These are phyloP conservation scores for Apamea monoglypha DNA, from an alignment of 2,888 invertebrate genomes.

Conservation along the genomic window DNA sequence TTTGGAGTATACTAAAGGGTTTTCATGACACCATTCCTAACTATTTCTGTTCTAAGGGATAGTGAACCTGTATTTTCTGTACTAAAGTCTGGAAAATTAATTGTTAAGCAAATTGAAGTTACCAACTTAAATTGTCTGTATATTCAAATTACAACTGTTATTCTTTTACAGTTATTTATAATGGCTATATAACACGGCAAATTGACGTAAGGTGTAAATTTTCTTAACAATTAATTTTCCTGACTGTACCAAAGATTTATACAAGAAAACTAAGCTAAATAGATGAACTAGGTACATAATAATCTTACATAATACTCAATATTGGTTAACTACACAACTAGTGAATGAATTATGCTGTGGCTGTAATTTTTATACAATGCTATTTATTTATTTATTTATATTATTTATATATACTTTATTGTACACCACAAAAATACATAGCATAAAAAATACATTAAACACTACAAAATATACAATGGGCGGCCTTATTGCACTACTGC, in stretches of 20 bases:
- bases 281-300: constrained; percentile 3
- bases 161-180: neutral
- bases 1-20: constrained; percentile 34
- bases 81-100: neutral
- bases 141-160: neutral
- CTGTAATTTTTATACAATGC: neutral
- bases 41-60: neutral
- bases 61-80: constrained; percentile 9
- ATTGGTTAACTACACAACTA: neutral
- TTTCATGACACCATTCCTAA: constrained; percentile 35
- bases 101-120: neutral
- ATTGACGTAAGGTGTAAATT: neutral
- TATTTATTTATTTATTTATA: too few species aligned
- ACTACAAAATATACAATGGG: too few species aligned
- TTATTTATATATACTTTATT: too few species aligned
- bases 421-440: too few species aligned
- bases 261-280: constrained; percentile 1
- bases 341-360: constrained; percentile 1
- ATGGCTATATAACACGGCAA: neutral
- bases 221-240: neutral
- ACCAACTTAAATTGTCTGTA: neutral
- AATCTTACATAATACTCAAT: constrained; percentile 1
- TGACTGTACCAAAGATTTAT: neutral
- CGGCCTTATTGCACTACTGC: too few species aligned
- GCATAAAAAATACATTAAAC: too few species aligned